Evolutionary conservation across 2,797 vertebrate genomes (phyloP), one percentile per base, ranked within the genome.

Genomic region (Heterohyrax brucei): DNA sequence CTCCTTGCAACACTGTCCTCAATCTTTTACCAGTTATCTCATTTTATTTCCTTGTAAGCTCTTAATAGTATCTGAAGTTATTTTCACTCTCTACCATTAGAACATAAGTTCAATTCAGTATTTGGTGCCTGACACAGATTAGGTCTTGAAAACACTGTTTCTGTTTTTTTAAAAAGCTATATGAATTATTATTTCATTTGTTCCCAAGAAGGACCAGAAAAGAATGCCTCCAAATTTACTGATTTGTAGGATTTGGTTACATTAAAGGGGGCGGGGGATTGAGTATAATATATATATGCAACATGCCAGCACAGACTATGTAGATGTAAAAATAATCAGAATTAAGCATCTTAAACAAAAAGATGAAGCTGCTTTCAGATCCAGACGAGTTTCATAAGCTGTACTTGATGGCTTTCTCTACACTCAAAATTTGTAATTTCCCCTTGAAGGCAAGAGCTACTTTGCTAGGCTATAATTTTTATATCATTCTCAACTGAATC

Each of bases 381-480:
- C 53, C 16, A 64, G 46, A 87, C 53, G 8, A 95, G n/a, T 91
- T 64, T 92, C 78, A 89, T 72, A 95, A 90, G 2, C 22, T 39
- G 26, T 30, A 18, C 14, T 30, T 84, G 56, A 93, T 24, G 30
- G 48, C 30, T 88, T 93, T 93, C 24, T 30, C 26, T 30, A 61
- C 64, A 94, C 89, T 50, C 75, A 94, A 85, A 96, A 91, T 96
- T 91, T 94, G 64, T 93, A 97, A 91, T 95, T 84, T 94, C 53
- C 59, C 94, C 75, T 93, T 62, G n/a, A 66, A 97, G 91, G 53
- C 53, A 88, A 44, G 30, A 96, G 48, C 7, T 93, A 83, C 88
- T 96, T 95, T 83, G 64, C 22, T 90, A 97, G 30, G 72, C 59
- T 97, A 79, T 90, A 96, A 97, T 96, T 95, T 98, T 95, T 91